A percentile compares a stretch with the other conserved stretches of the same genome.
Evolutionary conservation across 1,140 invertebrate genomes (phyloP).

Genomic region (Sarcophaga bullata): DNA sequence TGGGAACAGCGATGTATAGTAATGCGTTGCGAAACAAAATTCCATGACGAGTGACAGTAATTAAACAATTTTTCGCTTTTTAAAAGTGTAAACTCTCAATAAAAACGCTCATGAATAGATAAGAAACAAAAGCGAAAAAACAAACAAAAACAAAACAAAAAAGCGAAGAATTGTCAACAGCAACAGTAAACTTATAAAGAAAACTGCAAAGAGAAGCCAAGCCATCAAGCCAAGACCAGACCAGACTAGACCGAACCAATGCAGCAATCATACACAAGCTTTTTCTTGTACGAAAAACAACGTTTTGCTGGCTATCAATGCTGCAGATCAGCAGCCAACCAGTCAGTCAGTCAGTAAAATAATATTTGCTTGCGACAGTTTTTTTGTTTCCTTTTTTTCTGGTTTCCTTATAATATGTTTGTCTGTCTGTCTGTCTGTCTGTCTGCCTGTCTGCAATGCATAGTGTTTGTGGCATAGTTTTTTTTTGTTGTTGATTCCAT

Average conservation of each 20-base stretch:
- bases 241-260: no score
- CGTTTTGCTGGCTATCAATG: background rate
- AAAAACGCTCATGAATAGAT: conserved; percentile 12
- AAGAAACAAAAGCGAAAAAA: conserved; percentile 1
- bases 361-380: background rate
- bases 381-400: conserved; percentile 9
- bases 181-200: no score
- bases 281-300: background rate
- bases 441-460: background rate
- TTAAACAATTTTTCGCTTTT: conserved; percentile 39
- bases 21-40: conserved; percentile 48
- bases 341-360: background rate
- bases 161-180: background rate
- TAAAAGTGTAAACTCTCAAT: background rate
- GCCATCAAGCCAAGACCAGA: background rate
- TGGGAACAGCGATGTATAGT: conserved; percentile 42
- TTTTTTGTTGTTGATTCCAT: conserved; percentile 11
- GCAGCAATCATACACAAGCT: no score
- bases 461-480: background rate
- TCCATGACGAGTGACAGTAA: conserved; percentile 47
- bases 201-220: conserved; percentile 22
- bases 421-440: conserved; percentile 12
- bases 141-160: conserved; percentile 29
- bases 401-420: background rate
- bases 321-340: conserved; percentile 6